phyloP scores from a whole-genome alignment of 2,888 invertebrate genomes.

The Microctonus brassicae region DNA sequence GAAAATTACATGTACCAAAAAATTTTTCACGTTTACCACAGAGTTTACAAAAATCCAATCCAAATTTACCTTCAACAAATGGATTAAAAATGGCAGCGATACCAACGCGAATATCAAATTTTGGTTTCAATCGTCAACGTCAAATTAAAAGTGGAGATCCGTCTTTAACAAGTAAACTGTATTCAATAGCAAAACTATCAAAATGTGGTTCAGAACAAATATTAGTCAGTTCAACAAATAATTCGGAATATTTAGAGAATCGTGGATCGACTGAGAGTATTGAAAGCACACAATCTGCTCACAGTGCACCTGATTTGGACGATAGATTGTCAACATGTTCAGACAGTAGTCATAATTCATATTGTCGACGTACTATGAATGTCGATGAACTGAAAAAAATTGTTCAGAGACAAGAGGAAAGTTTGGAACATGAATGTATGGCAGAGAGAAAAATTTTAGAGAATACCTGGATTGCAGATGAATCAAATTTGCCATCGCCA shows the following conservation, averaged over 20 bases:
- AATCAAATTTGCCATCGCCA: slow-evolving; percentile 60
- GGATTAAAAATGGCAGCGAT: slow-evolving; percentile 46
- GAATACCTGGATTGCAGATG: slow-evolving; percentile 55
- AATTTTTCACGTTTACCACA: slow-evolving; percentile 59
- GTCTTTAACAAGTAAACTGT: slow-evolving; percentile 47
- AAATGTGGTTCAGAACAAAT: slow-evolving; percentile 62
- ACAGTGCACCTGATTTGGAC: slow-evolving; percentile 66
- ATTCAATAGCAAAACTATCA: slow-evolving; percentile 51
- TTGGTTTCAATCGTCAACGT: slow-evolving; percentile 57
- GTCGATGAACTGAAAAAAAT: slow-evolving; percentile 57
- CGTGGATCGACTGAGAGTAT: slow-evolving; percentile 66
- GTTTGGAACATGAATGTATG: slow-evolving; percentile 54
- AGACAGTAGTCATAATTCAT: slow-evolving; percentile 60
- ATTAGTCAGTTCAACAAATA: slow-evolving; percentile 50
- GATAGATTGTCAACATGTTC: slow-evolving; percentile 64
- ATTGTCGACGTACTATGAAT: slow-evolving; percentile 55
- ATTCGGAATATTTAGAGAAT: slow-evolving; percentile 51
- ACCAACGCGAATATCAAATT: slow-evolving; percentile 42
- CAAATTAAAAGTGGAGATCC: slow-evolving; percentile 53
- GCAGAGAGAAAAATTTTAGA: slow-evolving; percentile 51
- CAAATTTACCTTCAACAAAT: slow-evolving; percentile 61
- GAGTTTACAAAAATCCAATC: slow-evolving; percentile 65
- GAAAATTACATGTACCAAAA: slow-evolving; percentile 39
- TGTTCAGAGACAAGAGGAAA: slow-evolving; percentile 58
- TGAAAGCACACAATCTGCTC: slow-evolving; percentile 64